phyloP scores from a whole-genome alignment of 2,797 vertebrate species.

The Martes flavigula region DNA sequence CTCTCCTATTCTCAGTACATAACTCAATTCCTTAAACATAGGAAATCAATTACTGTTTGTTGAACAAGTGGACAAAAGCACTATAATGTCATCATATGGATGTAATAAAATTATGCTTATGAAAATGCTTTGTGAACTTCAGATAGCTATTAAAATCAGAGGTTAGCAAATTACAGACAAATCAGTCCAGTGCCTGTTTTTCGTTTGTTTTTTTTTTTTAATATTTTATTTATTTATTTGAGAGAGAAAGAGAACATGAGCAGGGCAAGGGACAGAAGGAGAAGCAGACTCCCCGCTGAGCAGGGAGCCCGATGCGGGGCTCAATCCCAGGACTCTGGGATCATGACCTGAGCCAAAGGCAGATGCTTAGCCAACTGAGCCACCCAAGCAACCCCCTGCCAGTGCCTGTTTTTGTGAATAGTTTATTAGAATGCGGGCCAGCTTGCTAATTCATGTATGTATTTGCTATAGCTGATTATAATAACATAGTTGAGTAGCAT shows the following conservation, averaged over 20 bases:
- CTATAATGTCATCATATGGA: background rate
- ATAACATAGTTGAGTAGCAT: background rate
- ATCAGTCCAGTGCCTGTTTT: background rate
- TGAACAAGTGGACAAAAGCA: background rate
- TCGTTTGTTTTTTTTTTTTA: too few relatives aligned
- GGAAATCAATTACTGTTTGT: background rate
- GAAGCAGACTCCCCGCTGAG: too few relatives aligned
- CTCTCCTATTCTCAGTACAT: background rate
- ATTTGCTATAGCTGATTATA: background rate
- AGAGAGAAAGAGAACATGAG: too few relatives aligned
- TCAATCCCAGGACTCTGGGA: too few relatives aligned
- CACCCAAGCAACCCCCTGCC: too few relatives aligned
- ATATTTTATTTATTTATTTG: too few relatives aligned
- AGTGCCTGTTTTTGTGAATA: background rate
- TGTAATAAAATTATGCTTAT: background rate
- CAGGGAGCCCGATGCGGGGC: too few relatives aligned
- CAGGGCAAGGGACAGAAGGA: too few relatives aligned
- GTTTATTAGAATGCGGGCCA: background rate
- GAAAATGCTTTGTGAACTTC: background rate
- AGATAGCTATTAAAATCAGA: background rate
- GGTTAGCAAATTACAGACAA: background rate
- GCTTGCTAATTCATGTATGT: background rate
- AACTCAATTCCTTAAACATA: background rate
- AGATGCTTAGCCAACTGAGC: too few relatives aligned
- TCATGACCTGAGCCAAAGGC: too few relatives aligned